phyloP scores from a whole-genome alignment of 1,140 invertebrate species.

The Aphelenchoides besseyi region DNA sequence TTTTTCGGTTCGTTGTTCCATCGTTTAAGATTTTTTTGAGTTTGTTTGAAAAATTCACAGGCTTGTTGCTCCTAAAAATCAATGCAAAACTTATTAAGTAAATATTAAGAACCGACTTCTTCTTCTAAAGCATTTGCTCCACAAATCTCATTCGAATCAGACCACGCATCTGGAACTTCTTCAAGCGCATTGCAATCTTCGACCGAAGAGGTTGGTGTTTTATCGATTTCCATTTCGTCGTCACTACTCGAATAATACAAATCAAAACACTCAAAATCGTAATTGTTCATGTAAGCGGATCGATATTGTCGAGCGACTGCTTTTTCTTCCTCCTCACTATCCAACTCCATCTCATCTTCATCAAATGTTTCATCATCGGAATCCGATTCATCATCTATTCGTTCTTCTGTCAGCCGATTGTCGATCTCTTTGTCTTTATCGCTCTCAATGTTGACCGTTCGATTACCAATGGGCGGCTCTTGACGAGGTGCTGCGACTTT shows the following conservation, averaged over 20 bases:
- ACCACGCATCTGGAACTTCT: background rate
- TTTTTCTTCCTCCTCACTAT: background rate
- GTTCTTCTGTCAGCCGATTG: background rate
- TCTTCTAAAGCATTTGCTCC: background rate
- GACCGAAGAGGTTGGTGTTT: background rate
- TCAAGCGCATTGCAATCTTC: background rate
- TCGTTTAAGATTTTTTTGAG: background rate
- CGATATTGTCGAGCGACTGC: background rate
- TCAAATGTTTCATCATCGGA: background rate
- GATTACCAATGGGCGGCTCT: background rate
- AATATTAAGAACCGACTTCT: background rate
- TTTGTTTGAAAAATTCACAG: background rate
- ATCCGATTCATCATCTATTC: background rate
- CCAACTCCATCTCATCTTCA: no score
- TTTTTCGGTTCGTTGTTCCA: background rate
- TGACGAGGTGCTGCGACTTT: background rate
- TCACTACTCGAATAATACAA: background rate
- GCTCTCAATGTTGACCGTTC: background rate
- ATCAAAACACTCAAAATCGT: background rate
- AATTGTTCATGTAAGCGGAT: background rate
- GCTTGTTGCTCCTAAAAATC: background rate
- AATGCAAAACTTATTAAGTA: background rate
- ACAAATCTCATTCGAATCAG: background rate
- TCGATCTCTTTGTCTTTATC: background rate
- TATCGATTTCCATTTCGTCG: background rate